Percentiles rank a stretch among this genome's conserved stretches.
These are phyloP conservation scores for Carpatolechia fugitivella DNA, from an alignment of 2,888 invertebrate species.

Conservation along the genomic window DNA sequence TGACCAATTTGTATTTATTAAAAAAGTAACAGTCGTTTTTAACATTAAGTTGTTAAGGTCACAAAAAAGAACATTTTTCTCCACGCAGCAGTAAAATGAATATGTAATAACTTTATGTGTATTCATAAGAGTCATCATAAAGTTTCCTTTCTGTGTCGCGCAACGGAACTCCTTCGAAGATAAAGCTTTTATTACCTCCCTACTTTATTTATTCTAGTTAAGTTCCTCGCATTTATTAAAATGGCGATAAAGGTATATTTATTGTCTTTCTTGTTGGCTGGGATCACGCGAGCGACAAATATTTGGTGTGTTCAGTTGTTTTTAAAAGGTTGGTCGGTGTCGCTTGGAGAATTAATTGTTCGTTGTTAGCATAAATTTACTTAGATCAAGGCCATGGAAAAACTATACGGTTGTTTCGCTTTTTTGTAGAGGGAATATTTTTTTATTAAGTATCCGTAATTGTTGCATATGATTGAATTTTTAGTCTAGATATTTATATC, in stretches of 20 bases:
- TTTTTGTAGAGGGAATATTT: too few relatives aligned
- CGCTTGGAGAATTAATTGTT: conserved; percentile 1
- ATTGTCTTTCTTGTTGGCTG: conserved; percentile 59
- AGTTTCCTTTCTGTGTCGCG: conserved; percentile 41
- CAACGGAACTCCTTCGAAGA: conserved; percentile 41
- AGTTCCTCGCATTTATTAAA: conserved; percentile 72
- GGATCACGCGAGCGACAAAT: conserved; percentile 59
- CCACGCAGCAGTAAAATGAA: conserved; percentile 22
- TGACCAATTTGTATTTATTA: too few relatives aligned
- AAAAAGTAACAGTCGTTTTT: too few relatives aligned
- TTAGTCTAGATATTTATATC: too few relatives aligned
- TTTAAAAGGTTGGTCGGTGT: conserved; percentile 1
- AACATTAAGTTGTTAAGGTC: too few relatives aligned
- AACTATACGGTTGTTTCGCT: neutral
- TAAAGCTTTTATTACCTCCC: conserved; percentile 56
- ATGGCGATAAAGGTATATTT: conserved; percentile 74
- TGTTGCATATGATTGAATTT: too few relatives aligned
- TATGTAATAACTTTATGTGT: conserved; percentile 37
- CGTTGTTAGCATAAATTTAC: neutral
- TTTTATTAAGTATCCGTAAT: too few relatives aligned
- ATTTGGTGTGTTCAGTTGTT: conserved; percentile 19
- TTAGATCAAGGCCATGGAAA: neutral
- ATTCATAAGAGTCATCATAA: conserved; percentile 48
- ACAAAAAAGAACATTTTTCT: conserved; percentile 1
- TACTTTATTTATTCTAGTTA: conserved; percentile 62